Evolutionary conservation across 2,888 invertebrate genomes (phyloP).

Genomic region (Andrena fulva): DNA sequence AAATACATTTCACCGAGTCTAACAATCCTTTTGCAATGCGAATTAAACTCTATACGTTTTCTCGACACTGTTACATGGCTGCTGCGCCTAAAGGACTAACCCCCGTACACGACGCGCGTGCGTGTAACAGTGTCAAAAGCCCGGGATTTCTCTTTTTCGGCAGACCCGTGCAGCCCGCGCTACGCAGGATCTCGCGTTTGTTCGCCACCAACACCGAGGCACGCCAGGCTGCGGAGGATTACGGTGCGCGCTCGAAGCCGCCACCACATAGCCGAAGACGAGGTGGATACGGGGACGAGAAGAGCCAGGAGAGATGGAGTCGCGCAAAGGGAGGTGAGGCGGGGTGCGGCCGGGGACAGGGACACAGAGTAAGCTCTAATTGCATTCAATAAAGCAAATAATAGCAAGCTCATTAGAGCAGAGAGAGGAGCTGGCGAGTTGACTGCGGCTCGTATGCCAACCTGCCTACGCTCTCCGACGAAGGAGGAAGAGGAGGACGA

Average conservation of each 20-base stretch:
- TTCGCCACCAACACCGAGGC: slow-evolving; percentile 28
- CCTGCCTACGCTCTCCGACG: slow-evolving; percentile 78
- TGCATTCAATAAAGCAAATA: slow-evolving; percentile 84
- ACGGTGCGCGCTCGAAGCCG: slow-evolving; percentile 40
- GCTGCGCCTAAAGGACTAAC: too few relatives aligned
- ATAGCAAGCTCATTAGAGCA: slow-evolving; percentile 84
- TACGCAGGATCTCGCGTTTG: slow-evolving; percentile 32
- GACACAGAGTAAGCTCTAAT: slow-evolving; percentile 83
- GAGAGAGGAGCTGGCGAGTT: slow-evolving; percentile 79
- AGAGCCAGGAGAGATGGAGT: slow-evolving; percentile 36
- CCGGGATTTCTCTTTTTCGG: neutral
- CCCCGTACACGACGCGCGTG: slow-evolving; percentile 12
- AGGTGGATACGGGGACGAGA: slow-evolving; percentile 50
- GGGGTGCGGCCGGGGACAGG: slow-evolving; percentile 61
- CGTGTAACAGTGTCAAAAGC: neutral
- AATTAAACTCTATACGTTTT: too few relatives aligned
- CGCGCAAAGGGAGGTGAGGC: slow-evolving; percentile 49
- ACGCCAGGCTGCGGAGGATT: slow-evolving; percentile 21
- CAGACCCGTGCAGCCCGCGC: neutral
- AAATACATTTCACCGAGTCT: too few relatives aligned
- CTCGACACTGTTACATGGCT: too few relatives aligned
- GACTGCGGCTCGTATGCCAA: slow-evolving; percentile 77
- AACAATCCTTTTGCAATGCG: too few relatives aligned
- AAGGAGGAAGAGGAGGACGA: slow-evolving; percentile 60
- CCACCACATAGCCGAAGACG: slow-evolving; percentile 45